Evolutionary conservation across 2,797 vertebrate genomes (phyloP), one percentile per base, ranked within the genome.

Genomic region (Oreochromis mossambicus): DNA sequence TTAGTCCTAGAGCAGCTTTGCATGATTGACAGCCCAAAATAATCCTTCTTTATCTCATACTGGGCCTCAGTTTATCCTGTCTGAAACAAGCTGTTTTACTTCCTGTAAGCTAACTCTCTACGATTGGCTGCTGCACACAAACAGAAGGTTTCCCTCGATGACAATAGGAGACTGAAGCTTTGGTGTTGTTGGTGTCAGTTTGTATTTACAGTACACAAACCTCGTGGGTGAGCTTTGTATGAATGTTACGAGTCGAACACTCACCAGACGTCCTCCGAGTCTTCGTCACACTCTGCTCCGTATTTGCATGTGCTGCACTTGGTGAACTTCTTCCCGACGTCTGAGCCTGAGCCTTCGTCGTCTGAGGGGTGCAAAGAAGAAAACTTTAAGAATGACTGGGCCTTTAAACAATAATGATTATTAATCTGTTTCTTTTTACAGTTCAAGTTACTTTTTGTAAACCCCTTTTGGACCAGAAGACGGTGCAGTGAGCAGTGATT

Each of bases 291-390:
- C 89, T 99, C 98, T 0, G 98, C 98, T 87, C 98, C 98, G 0
- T 98, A 99, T 93, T 98, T 98, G 96, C 98, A 99, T 10, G 97
- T 97, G 87, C 97, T 97, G 90, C 98, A 99, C 92, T 98, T 99
- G 80, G 97, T 97, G 92, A 97, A 98, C 94, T 98, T 99, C 92
- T 97, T 98, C 89, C 97, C 97, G 7, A 94, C 95, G 86, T 98
- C 98, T 6, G 97, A 93, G 36, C 96, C 97, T 38, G 98, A 99
- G 77, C 97, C 97, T 84, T 99, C 98, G 14, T 98, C 97, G 76
- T 99, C 97, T 97, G 95, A 24, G 34, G 36, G 7, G 43, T 8
- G 81, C 34, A 4, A 24, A 34, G 55, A 21, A 80, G 7, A 43
- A 19, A 24, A 21, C 8, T 1, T 24, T 0, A 8, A 32, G 5